A percentile compares a stretch with the other conserved stretches of the same genome.
phyloP scores from a whole-genome alignment of 2,888 invertebrate genomes.

The Troides helena region DNA sequence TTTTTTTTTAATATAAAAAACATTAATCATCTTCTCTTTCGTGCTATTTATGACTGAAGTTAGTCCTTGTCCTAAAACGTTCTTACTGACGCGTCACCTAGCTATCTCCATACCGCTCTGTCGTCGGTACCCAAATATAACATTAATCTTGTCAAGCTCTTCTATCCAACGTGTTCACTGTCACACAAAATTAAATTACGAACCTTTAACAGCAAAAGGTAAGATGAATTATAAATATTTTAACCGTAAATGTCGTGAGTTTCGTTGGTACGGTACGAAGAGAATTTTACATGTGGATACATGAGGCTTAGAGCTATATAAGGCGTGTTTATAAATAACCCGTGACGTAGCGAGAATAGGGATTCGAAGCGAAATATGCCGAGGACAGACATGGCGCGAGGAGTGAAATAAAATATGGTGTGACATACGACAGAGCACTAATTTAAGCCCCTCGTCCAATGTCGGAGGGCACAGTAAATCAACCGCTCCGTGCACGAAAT shows the following conservation, averaged over 20 bases:
- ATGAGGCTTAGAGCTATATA: constrained; percentile 54
- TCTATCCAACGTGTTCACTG: constrained; percentile 50
- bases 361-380: constrained; percentile 62
- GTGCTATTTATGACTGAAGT: no score
- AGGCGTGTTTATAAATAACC: constrained; percentile 69
- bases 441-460: constrained; percentile 67
- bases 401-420: constrained; percentile 68
- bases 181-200: constrained; percentile 47
- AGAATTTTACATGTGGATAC: constrained; percentile 19
- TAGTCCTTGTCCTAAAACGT: no score
- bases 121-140: constrained; percentile 40
- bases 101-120: no score
- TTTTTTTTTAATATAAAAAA: not conserved
- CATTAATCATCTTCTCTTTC: no score
- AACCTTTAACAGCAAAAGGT: constrained; percentile 20
- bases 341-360: constrained; percentile 62
- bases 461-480: constrained; percentile 65
- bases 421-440: constrained; percentile 72
- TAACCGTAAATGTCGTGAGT: constrained; percentile 26
- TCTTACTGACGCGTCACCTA: no score
- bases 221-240: constrained; percentile 30
- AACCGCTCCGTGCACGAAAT: constrained; percentile 69
- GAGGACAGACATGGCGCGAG: constrained; percentile 48
- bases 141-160: constrained; percentile 68
- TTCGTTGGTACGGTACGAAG: constrained; percentile 34